Conservation (phyloP, 2,888 invertebrate species). For the Eucera pruinosa region DNA sequence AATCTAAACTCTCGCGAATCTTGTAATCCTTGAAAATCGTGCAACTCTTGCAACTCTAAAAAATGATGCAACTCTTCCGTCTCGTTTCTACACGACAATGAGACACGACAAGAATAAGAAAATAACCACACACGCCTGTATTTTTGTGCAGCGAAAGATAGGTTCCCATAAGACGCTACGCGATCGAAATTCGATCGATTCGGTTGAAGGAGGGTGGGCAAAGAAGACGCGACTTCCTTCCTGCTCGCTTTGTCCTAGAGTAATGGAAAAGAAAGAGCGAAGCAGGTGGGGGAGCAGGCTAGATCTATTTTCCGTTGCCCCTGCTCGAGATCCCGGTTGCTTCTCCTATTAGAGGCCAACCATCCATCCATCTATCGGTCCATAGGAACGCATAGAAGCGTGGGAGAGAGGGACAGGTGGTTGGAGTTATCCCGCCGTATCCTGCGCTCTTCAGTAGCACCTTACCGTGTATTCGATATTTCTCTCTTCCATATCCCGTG, state of each 20-base stretch:
- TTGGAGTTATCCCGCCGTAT: slow-evolving; percentile 68
- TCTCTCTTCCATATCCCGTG: slow-evolving; percentile 65
- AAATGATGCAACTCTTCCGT: no score
- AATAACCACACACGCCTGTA: no score
- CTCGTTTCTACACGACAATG: no score
- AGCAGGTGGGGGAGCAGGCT: slow-evolving; percentile 58
- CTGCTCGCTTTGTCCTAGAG: slow-evolving; percentile 64
- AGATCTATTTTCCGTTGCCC: slow-evolving; percentile 71
- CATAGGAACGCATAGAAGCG: slow-evolving; percentile 72
- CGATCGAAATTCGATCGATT: slow-evolving; percentile 73
- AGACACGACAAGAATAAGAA: no score
- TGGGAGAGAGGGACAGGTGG: slow-evolving; percentile 83
- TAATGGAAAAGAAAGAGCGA: slow-evolving; percentile 61
- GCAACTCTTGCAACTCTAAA: no score
- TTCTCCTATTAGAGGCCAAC: slow-evolving; percentile 47
- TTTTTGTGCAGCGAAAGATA: no score
- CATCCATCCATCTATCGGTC: slow-evolving; percentile 65
- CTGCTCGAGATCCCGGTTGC: slow-evolving; percentile 26
- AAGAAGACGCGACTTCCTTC: slow-evolving; percentile 60
- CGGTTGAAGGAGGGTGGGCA: not conserved
- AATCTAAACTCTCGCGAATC: no score
- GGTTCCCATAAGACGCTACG: not conserved
- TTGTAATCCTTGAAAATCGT: no score
- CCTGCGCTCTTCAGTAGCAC: slow-evolving; percentile 75
- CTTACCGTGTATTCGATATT: slow-evolving; percentile 77